Base-by-base conservation (phyloP, 2,797 vertebrate species). In the Poeciliopsis turneri region DNA sequence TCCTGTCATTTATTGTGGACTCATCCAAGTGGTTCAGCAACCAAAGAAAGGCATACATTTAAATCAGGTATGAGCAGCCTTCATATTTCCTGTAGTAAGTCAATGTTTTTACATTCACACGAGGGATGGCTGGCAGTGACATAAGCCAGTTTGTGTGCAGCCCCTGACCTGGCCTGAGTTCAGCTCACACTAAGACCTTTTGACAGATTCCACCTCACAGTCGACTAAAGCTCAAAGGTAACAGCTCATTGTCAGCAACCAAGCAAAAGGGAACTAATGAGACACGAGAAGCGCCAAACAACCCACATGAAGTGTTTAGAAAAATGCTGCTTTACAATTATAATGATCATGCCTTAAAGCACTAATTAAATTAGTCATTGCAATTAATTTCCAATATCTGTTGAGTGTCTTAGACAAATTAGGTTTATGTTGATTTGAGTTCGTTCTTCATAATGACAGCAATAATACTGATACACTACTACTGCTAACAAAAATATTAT, bases 161-260 rank as follows among this genome's bases (percentile, higher is more conserved):
- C 41, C 46, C 78, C 80, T 89, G 82, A 79, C 68, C 78, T 82
- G 33, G 46, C 87, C 80, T 79, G 83, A 83, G 77, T 81, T 16
- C 77, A 39, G 84, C 82, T 84, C 78, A 88, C 84, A 83, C 73
- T 74, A 5, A 70, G 86, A 89, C 89, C 87, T 87, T 83, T 82
- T 90, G 84, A 80, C 84, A 80, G 83, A 80, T 84, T 41, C 78
- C 72, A 81, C 76, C 87, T 88, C 87, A 83, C 83, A 79, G 89
- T 86, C 77, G 76, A 87, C 89, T 93, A 88, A 81, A 83, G 88
- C 92, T 92, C 92, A 92, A 88, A 94, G 92, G 92, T 93, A 93
- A 89, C 69, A 53, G 82, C 89, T 88, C 55, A n/a, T 83, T 84
- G 92, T 86, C 88, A 86, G 84, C 77, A 72, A 76, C 74, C 47